Evolutionary conservation across 2,797 vertebrate genomes (phyloP).

Genomic region (Catamblyrhynchus diadema): DNA sequence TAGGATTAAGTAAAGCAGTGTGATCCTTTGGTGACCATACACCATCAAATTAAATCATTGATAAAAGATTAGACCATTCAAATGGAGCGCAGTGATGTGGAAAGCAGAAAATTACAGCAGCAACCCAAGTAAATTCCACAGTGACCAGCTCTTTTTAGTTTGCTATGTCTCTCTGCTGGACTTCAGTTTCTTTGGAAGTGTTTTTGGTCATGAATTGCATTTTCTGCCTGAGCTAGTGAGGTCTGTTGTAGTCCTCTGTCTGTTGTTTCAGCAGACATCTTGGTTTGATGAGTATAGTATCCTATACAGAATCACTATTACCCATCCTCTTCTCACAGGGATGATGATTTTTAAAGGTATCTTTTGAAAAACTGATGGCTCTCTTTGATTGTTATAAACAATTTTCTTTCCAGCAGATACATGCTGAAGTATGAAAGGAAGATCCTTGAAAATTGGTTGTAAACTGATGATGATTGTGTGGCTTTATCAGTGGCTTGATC

Average conservation of each 20-base stretch:
- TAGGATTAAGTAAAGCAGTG: neutral
- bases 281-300: neutral
- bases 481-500: neutral
- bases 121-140: neutral
- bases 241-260: neutral
- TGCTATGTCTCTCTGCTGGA: neutral
- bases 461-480: neutral
- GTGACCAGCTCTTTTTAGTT: neutral
- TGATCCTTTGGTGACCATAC: neutral
- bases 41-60: neutral
- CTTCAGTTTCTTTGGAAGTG: neutral
- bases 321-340: neutral
- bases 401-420: neutral
- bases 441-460: neutral
- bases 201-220: neutral
- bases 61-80: neutral
- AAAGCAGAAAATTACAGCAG: slow-evolving; percentile 9
- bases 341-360: neutral
- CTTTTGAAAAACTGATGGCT: neutral
- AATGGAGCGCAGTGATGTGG: neutral
- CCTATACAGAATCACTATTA: neutral
- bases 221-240: neutral
- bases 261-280: neutral
- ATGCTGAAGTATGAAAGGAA: neutral
- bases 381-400: neutral